A percentile compares a stretch with the other conserved stretches of the same genome.
phyloP scores from a whole-genome alignment of 2,797 vertebrate species.

The Mormyrus proboscirostris region DNA sequence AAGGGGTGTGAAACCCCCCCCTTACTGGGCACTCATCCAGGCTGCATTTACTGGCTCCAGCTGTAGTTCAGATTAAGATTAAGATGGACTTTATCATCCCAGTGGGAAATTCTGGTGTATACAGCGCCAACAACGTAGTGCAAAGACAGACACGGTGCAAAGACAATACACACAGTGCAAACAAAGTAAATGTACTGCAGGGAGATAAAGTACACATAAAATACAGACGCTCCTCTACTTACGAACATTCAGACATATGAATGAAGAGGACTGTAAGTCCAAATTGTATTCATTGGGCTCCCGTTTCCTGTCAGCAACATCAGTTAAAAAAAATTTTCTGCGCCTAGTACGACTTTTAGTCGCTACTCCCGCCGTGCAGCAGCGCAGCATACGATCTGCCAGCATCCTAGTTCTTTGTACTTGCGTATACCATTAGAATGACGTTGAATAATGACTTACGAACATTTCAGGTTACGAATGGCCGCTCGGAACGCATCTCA shows the following conservation, averaged over 20 bases:
- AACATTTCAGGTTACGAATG: too few relatives aligned
- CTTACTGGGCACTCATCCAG: background rate
- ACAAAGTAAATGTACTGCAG: background rate
- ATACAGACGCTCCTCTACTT: background rate
- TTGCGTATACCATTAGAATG: too few relatives aligned
- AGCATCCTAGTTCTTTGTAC: too few relatives aligned
- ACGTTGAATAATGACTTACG: too few relatives aligned
- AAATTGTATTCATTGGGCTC: too few relatives aligned
- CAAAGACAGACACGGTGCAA: background rate
- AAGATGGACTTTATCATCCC: background rate
- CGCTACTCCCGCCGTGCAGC: too few relatives aligned
- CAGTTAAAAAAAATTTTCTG: too few relatives aligned
- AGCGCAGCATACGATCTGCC: too few relatives aligned
- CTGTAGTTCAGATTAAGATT: background rate
- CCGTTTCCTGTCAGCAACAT: too few relatives aligned
- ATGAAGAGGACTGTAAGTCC: too few relatives aligned
- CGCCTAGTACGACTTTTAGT: too few relatives aligned
- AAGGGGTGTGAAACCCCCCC: background rate
- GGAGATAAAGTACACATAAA: background rate
- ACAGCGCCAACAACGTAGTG: background rate
- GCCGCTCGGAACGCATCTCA: too few relatives aligned
- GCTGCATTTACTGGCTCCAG: background rate
- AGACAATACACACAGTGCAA: background rate
- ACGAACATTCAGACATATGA: background rate
- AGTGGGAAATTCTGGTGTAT: background rate